Conservation (phyloP, 1,140 invertebrate genomes). For the Gryon sp. region DNA sequence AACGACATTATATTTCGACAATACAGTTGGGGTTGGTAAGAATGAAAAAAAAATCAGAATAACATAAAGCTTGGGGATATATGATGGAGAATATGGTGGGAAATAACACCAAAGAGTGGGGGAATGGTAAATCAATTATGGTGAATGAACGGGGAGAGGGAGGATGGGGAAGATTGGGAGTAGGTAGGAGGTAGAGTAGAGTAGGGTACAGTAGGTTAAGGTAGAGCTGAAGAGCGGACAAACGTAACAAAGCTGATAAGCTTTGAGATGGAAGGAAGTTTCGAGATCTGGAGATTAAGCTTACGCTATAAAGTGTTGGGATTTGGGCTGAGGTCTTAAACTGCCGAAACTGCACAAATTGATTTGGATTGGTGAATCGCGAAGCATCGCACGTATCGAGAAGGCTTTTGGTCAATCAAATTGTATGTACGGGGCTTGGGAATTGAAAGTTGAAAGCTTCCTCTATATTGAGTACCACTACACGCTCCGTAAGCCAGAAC, state of each 20-base stretch:
- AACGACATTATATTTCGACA: neutral
- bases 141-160: no score
- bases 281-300: constrained; percentile 30
- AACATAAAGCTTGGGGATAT: no score
- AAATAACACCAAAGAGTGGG: no score
- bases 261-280: constrained; percentile 27
- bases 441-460: constrained; percentile 21
- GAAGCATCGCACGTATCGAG: constrained; percentile 4
- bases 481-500: neutral
- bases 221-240: no score
- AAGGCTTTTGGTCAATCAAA: constrained; percentile 21
- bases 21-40: neutral
- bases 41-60: constrained; percentile 2
- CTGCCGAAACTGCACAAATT: constrained; percentile 27
- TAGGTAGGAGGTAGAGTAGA: no score
- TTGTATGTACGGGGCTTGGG: no score
- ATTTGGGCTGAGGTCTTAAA: constrained; percentile 12
- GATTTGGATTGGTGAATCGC: constrained; percentile 10
- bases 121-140: neutral
- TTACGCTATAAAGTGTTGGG: neutral
- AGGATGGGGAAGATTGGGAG: neutral
- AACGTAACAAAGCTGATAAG: constrained; percentile 26
- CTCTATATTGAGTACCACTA: constrained; percentile 14
- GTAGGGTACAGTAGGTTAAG: no score
- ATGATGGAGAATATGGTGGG: no score